A percentile compares a stretch with the other conserved stretches of the same genome.
Conservation (phyloP, 2,888 invertebrate genomes). For the Drosophila subquinaria region DNA sequence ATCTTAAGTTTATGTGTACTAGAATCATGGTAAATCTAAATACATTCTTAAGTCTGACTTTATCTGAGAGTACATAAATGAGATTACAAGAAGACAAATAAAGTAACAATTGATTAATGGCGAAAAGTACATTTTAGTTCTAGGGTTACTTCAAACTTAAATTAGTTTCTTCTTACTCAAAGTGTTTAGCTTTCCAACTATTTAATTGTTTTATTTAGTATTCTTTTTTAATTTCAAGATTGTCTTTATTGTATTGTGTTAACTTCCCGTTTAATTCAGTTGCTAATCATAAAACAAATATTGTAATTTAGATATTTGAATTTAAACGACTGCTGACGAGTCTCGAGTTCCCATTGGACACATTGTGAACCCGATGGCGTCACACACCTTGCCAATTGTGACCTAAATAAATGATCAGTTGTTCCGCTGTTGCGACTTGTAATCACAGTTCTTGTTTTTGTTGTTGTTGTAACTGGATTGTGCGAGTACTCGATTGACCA, state of each 20-base stretch:
- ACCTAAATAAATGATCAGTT: slow-evolving; percentile 45
- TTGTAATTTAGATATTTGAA: neutral
- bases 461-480: slow-evolving; percentile 8
- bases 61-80: neutral
- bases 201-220: neutral
- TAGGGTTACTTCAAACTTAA: neutral
- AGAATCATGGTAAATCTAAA: neutral
- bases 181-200: neutral
- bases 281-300: neutral
- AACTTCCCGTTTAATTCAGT: neutral
- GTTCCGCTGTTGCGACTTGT: slow-evolving; percentile 29
- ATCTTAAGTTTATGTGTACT: neutral
- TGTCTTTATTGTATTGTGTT: neutral
- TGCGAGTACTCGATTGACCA: slow-evolving; percentile 34
- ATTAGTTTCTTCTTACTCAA: neutral
- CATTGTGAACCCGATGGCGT: slow-evolving; percentile 27
- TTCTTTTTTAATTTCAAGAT: neutral
- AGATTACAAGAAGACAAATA: neutral
- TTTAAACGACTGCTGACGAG: neutral
- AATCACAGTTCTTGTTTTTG: slow-evolving; percentile 1
- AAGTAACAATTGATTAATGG: neutral
- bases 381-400: slow-evolving; percentile 26
- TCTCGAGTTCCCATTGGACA: neutral
- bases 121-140: neutral
- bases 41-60: neutral